These are phyloP conservation scores for Phylloscopus trochilus DNA, from an alignment of 2,113 vertebrate genomes.

Conservation along the genomic window DNA sequence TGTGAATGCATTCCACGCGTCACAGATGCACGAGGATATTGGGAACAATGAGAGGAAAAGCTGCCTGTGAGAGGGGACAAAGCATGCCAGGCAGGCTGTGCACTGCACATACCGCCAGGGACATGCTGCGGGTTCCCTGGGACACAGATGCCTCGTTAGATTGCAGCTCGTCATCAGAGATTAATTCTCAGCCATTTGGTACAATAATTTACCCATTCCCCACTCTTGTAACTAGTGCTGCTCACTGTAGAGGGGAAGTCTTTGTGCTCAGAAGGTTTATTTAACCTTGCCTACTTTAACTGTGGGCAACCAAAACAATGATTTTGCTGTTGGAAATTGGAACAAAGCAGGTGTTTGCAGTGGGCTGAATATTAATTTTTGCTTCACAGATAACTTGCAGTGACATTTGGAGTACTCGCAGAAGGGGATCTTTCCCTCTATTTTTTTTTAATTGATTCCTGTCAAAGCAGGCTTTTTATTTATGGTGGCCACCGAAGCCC, in stretches of 20 bases:
- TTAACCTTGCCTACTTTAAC: slow-evolving; percentile 72
- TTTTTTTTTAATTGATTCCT: background rate
- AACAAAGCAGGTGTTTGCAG: slow-evolving; percentile 47
- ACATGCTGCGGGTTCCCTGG: slow-evolving; percentile 78
- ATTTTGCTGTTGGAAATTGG: slow-evolving; percentile 56
- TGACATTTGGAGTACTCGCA: background rate
- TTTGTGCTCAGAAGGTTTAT: slow-evolving; percentile 73
- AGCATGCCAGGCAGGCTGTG: slow-evolving; percentile 78
- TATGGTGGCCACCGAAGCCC: background rate
- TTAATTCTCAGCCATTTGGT: slow-evolving; percentile 87
- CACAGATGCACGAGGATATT: slow-evolving; percentile 86
- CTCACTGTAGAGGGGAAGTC: slow-evolving; percentile 57
- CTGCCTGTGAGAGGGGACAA: slow-evolving; percentile 80
- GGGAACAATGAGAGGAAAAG: slow-evolving; percentile 83
- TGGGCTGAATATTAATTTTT: slow-evolving; percentile 52
- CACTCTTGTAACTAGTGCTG: slow-evolving; percentile 77
- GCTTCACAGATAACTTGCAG: background rate
- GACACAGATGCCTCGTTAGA: slow-evolving; percentile 85
- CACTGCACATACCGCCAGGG: slow-evolving; percentile 82
- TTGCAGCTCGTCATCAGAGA: slow-evolving; percentile 82
- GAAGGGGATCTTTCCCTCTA: background rate
- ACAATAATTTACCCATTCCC: slow-evolving; percentile 82
- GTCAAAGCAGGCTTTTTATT: background rate
- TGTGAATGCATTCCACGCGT: slow-evolving; percentile 84
- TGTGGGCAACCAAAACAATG: slow-evolving; percentile 42